Evolutionary conservation across 2,113 vertebrate species (phyloP).

Genomic region (Gymnorhina tibicen): DNA sequence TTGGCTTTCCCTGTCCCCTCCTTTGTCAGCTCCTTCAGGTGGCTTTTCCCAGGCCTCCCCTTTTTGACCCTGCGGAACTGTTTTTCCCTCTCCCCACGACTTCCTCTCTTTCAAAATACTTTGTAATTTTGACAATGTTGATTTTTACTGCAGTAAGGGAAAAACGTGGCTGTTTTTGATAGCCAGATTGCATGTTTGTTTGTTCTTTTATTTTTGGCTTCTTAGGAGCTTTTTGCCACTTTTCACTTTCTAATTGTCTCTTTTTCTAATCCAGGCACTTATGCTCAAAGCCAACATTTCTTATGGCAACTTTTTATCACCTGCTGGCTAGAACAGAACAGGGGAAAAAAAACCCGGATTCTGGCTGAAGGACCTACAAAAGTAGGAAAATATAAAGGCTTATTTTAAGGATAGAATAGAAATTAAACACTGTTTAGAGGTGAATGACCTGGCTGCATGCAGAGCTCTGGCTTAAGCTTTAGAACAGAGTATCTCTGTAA

Average conservation of each 20-base stretch:
- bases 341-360: background rate
- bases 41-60: background rate
- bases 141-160: background rate
- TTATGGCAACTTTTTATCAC: background rate
- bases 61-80: background rate
- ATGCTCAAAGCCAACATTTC: background rate
- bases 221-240: background rate
- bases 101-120: background rate
- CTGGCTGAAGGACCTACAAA: background rate
- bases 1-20: background rate
- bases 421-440: background rate
- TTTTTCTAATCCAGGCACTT: background rate
- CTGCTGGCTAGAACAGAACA: background rate
- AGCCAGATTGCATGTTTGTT: slow-evolving; percentile 16
- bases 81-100: background rate
- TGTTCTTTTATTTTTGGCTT: slow-evolving; percentile 37
- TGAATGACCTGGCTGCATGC: background rate
- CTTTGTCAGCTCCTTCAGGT: background rate
- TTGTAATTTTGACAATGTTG: background rate
- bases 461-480: background rate
- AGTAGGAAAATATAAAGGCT: background rate
- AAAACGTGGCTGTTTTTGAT: background rate
- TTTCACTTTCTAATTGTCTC: slow-evolving; percentile 6
- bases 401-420: background rate
- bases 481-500: background rate